Conservation (phyloP, 2,113 vertebrate species). For the Daboia siamensis region DNA sequence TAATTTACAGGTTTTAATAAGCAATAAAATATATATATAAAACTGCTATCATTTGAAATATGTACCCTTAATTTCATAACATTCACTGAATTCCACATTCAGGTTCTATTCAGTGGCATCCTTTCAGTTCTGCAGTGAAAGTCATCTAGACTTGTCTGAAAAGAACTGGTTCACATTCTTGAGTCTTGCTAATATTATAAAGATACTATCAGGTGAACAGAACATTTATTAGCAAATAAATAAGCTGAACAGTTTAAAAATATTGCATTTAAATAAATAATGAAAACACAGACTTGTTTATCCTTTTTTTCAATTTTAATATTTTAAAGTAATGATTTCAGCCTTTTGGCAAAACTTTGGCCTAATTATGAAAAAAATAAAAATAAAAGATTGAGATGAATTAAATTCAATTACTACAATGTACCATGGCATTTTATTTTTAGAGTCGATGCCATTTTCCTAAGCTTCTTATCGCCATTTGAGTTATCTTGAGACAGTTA, state of each 20-base stretch:
- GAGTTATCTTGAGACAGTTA: background rate
- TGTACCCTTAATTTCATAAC: background rate
- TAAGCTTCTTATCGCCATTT: background rate
- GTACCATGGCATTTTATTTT: conserved; percentile 11
- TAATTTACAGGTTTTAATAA: background rate
- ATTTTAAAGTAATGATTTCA: background rate
- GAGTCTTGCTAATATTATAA: background rate
- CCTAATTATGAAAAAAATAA: background rate
- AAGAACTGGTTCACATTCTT: background rate
- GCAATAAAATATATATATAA: background rate
- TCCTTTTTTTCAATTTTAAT: background rate
- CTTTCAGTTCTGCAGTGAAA: background rate
- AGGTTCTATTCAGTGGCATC: background rate
- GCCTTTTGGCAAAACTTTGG: background rate
- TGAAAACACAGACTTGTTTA: background rate
- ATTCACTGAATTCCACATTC: background rate
- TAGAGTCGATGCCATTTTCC: background rate
- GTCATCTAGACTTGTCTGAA: background rate
- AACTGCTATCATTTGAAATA: background rate
- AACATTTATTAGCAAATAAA: background rate
- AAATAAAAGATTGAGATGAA: background rate
- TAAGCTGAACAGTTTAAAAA: background rate
- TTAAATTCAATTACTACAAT: background rate
- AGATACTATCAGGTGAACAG: background rate
- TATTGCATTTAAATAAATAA: background rate